Evolutionary conservation across 2,888 invertebrate species (phyloP).

Genomic region (Subacronicta megacephala): DNA sequence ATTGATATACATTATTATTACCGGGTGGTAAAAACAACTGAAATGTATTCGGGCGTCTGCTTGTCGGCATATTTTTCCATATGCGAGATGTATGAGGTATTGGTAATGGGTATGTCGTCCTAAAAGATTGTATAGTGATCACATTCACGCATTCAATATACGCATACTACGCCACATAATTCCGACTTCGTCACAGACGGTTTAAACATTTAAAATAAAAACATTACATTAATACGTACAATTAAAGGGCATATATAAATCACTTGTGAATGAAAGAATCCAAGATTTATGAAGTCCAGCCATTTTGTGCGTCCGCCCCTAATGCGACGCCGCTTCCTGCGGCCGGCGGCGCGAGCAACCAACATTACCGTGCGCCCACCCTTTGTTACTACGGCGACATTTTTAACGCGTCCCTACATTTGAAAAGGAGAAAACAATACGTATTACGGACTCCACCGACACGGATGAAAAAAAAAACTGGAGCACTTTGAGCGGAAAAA

Average conservation of each 20-base stretch:
- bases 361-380: conserved; percentile 58
- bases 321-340: conserved; percentile 64
- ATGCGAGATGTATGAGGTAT: conserved; percentile 35
- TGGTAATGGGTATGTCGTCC: conserved; percentile 30
- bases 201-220: conserved; percentile 53
- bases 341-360: conserved; percentile 57
- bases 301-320: conserved; percentile 62
- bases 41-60: conserved; percentile 57
- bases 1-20: conserved; percentile 68
- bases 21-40: conserved; percentile 58
- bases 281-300: conserved; percentile 66
- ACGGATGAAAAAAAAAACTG: conserved; percentile 69
- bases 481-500: conserved; percentile 80
- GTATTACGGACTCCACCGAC: conserved; percentile 62
- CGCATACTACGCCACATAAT: conserved; percentile 29
- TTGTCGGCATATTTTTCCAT: conserved; percentile 55
- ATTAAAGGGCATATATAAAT: conserved; percentile 61
- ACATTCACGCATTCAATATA: conserved; percentile 12
- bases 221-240: conserved; percentile 53
- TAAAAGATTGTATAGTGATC: conserved; percentile 1
- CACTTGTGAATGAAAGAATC: conserved; percentile 63
- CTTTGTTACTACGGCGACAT: conserved; percentile 67
- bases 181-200: conserved; percentile 39
- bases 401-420: conserved; percentile 74
- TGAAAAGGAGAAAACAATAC: conserved; percentile 74